phyloP scores from a whole-genome alignment of 2,797 vertebrate species.

The Pogonophryne albipinna region DNA sequence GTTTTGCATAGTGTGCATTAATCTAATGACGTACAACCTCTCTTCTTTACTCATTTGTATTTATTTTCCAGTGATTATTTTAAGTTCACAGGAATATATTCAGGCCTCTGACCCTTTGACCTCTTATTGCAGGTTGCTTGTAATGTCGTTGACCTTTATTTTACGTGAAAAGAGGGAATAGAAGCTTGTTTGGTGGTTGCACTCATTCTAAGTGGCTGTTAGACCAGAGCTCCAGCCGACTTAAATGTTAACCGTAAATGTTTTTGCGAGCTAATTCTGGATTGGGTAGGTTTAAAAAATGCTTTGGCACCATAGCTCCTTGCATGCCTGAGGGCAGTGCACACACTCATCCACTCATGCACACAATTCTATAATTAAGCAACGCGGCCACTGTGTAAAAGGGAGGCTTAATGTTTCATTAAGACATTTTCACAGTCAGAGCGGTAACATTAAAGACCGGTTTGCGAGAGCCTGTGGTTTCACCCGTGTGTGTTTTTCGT shows the following conservation, averaged over 20 bases:
- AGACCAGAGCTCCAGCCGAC: slow-evolving; percentile 20
- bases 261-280: slow-evolving; percentile 29
- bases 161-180: slow-evolving; percentile 48
- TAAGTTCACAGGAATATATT: slow-evolving; percentile 37
- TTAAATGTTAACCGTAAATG: slow-evolving; percentile 29
- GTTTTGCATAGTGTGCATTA: too few relatives aligned
- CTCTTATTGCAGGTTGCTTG: slow-evolving; percentile 24
- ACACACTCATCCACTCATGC: slow-evolving; percentile 43
- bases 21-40: background rate
- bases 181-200: slow-evolving; percentile 33
- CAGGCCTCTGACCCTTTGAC: slow-evolving; percentile 24
- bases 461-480: slow-evolving; percentile 43
- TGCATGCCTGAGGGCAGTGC: slow-evolving; percentile 41
- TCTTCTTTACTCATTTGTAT: background rate
- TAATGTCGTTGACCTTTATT: slow-evolving; percentile 42
- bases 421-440: slow-evolving; percentile 63
- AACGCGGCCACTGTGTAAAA: slow-evolving; percentile 43
- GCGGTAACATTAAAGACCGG: slow-evolving; percentile 41
- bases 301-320: slow-evolving; percentile 32
- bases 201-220: slow-evolving; percentile 38
- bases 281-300: slow-evolving; percentile 27
- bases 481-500: slow-evolving; percentile 10
- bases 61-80: slow-evolving; percentile 22
- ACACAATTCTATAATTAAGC: slow-evolving; percentile 65
- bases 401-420: slow-evolving; percentile 72